Evolutionary conservation across 2,797 vertebrate genomes (phyloP).

Genomic region (Botia kubotai): DNA sequence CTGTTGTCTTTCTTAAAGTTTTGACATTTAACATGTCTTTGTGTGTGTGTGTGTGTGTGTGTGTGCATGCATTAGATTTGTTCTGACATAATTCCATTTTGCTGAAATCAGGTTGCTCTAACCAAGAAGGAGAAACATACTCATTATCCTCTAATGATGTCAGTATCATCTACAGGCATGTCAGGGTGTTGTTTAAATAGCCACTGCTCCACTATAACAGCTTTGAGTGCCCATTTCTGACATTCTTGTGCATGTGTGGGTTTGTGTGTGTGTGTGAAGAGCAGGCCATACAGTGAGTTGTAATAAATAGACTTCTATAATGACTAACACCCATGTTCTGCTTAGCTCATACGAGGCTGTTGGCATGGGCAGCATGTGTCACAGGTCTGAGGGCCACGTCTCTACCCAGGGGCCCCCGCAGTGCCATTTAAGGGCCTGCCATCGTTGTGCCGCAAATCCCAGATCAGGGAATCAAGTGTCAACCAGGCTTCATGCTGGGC

Average conservation of each 20-base stretch:
- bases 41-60: not conserved
- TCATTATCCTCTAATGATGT: constrained; percentile 35
- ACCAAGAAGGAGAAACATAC: constrained; percentile 26
- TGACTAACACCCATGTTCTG: constrained; percentile 54
- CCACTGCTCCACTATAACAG: not conserved
- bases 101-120: constrained; percentile 11
- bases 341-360: constrained; percentile 40
- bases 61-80: constrained; percentile 2
- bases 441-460: constrained; percentile 43
- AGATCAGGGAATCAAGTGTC: constrained; percentile 61
- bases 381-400: constrained; percentile 39
- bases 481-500: constrained; percentile 53
- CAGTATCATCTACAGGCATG: constrained; percentile 6
- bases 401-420: constrained; percentile 35
- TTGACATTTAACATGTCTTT: not conserved
- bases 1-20: not conserved
- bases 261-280: constrained; percentile 27
- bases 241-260: constrained; percentile 14
- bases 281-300: constrained; percentile 26
- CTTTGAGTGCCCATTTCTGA: constrained; percentile 14
- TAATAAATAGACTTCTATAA: constrained; percentile 56
- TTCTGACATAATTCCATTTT: not conserved
- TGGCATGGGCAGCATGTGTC: constrained; percentile 48
- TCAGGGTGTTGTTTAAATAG: constrained; percentile 35
- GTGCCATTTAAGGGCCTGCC: constrained; percentile 59